Base-by-base conservation (phyloP, 2,888 invertebrate genomes). In the Cataglyphis cursor region DNA sequence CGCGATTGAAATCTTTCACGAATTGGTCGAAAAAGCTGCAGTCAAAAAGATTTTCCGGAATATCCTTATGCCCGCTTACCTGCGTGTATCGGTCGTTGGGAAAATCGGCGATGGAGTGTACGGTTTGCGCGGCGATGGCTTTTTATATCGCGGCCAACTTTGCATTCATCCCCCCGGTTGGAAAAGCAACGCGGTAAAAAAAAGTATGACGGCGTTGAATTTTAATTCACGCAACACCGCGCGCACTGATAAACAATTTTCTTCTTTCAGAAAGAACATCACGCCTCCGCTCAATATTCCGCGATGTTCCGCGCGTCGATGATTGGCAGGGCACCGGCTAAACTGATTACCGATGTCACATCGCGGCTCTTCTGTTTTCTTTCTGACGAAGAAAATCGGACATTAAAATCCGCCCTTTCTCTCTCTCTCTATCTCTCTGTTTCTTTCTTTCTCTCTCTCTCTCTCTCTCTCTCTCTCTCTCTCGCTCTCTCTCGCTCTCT, bases 161-260 rank as follows among this genome's bases (percentile, higher is more conserved):
- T 38, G 15, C 85, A 83, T 87, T 82, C 15, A 28, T 51, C 72
- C 72, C 85, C 31, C 62, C 64, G n/a, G 10, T 35, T 65, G 15
- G 12, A n/a, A 35, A 51, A 64, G 61, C 76, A 72, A 86, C 84
- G 24, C 61, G 54, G 62, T 75, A 85, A 8, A 78, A 78, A 31
- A 21, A 75, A 74, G 87, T 75, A 57, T 68, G 85, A 87, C 86
- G 85, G 88, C 85, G 84, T 89, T 91, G 91, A 93, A 92, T 92
- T 91, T 92, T 92, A 92, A 92, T 92, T 91, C 90, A 66, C 85
- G 85, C 83, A 85, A 44, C 44, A 59, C 78, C 82, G 65, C 72
- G 38, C 41, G 41, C 38, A 75, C 15, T 78, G 91, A 92, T 91
- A 92, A 93, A 93, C 90, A 91, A 92, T 91, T 92, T 92, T 85